Percentiles rank a stretch among this genome's conserved stretches.
Conservation (phyloP, 2,113 vertebrate genomes). For the Etheostoma cragini region DNA sequence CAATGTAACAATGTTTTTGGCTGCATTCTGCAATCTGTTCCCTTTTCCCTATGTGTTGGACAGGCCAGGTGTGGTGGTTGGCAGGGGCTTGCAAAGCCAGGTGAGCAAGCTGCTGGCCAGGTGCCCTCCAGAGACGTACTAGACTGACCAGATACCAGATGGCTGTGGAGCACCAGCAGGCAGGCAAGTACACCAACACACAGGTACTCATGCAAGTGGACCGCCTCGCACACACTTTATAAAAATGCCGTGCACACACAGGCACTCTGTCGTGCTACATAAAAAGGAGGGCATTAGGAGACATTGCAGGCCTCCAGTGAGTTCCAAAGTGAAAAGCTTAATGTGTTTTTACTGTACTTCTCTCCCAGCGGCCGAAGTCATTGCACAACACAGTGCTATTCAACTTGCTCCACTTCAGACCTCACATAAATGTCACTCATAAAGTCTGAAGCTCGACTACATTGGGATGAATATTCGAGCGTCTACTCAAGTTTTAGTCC, state of each 20-base stretch:
- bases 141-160: constrained; percentile 80
- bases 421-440: constrained; percentile 65
- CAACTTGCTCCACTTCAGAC: constrained; percentile 30
- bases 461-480: constrained; percentile 22
- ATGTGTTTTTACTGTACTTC: constrained; percentile 70
- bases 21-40: constrained; percentile 60
- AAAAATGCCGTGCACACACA: background rate
- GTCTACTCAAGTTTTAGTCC: constrained; percentile 27
- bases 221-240: constrained; percentile 11
- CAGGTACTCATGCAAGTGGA: constrained; percentile 36
- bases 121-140: constrained; percentile 72
- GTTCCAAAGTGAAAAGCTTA: constrained; percentile 63
- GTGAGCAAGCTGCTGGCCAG: constrained; percentile 81
- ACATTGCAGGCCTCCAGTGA: constrained; percentile 61
- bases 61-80: constrained; percentile 75
- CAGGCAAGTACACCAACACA: constrained; percentile 30
- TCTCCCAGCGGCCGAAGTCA: constrained; percentile 50
- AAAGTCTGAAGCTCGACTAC: constrained; percentile 34
- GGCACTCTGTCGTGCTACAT: constrained; percentile 26
- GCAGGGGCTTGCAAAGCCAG: constrained; percentile 68
- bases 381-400: constrained; percentile 50
- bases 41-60: constrained; percentile 27
- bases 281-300: constrained; percentile 61
- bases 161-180: constrained; percentile 63
- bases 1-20: constrained; percentile 38